These are phyloP conservation scores for Drosophila anceps DNA, from an alignment of 2,888 invertebrate genomes.

Conservation along the genomic window DNA sequence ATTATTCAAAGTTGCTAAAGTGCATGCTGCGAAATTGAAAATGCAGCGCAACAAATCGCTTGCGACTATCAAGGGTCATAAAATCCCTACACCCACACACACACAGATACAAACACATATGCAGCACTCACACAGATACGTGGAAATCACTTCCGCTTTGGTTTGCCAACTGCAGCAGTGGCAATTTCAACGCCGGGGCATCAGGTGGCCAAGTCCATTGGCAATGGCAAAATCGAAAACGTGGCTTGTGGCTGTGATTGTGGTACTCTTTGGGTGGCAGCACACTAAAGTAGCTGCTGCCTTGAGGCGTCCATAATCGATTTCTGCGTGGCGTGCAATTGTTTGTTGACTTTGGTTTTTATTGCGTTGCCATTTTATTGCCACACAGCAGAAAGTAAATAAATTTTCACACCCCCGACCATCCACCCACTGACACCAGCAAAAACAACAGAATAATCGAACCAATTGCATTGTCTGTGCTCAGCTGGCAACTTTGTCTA, in stretches of 20 bases:
- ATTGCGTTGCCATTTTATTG: slow-evolving; percentile 78
- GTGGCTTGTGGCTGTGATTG: slow-evolving; percentile 43
- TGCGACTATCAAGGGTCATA: slow-evolving; percentile 78
- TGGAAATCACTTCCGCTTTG: slow-evolving; percentile 75
- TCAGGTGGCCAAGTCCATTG: slow-evolving; percentile 68
- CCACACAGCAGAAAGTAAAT: slow-evolving; percentile 41
- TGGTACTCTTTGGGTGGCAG: not conserved
- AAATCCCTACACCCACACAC: slow-evolving; percentile 51
- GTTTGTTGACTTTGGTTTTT: slow-evolving; percentile 83
- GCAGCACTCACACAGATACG: slow-evolving; percentile 38
- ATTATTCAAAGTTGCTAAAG: slow-evolving; percentile 74
- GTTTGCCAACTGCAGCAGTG: slow-evolving; percentile 65
- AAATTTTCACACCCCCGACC: slow-evolving; percentile 18
- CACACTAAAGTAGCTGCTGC: slow-evolving; percentile 19
- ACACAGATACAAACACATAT: slow-evolving; percentile 19
- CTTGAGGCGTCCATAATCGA: slow-evolving; percentile 74
- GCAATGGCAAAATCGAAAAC: slow-evolving; percentile 69
- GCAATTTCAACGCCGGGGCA: slow-evolving; percentile 66
- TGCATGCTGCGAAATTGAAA: slow-evolving; percentile 74
- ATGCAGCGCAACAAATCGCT: slow-evolving; percentile 79
- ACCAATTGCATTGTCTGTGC: slow-evolving; percentile 45
- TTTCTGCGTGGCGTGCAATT: slow-evolving; percentile 64
- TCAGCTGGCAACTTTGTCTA: slow-evolving; percentile 76
- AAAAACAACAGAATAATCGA: not conserved
- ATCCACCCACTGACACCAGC: not conserved